Evolutionary conservation across 2,113 vertebrate species (phyloP).

Genomic region (Salminus brasiliensis): DNA sequence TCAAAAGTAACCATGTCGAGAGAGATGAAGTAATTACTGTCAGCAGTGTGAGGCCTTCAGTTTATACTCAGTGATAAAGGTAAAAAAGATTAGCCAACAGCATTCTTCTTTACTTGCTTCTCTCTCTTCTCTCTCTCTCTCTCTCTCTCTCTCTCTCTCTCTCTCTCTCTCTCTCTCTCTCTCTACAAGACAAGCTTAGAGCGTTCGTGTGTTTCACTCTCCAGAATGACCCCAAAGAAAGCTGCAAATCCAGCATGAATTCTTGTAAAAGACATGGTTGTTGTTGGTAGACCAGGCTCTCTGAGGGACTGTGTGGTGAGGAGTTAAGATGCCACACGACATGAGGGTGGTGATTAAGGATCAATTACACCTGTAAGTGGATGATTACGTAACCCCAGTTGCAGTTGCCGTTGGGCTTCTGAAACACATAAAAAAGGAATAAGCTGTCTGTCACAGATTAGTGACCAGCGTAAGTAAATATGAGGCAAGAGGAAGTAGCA

Average conservation of each 20-base stretch:
- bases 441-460: neutral
- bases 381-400: conserved; percentile 21
- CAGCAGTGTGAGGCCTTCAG: neutral
- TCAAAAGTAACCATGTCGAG: too few relatives aligned
- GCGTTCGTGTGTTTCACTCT: neutral
- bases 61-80: neutral
- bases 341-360: conserved; percentile 23
- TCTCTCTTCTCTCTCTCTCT: neutral
- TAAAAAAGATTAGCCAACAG: neutral
- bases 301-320: neutral
- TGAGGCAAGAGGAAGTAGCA: neutral
- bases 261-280: too few relatives aligned
- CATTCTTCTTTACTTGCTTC: neutral
- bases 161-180: neutral
- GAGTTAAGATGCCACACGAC: neutral
- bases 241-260: neutral
- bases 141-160: neutral
- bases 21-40: conserved; percentile 36
- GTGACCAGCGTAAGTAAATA: neutral
- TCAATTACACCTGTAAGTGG: conserved; percentile 37
- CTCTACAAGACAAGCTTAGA: neutral
- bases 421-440: neutral
- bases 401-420: neutral
- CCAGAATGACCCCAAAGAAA: neutral
- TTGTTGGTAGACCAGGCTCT: neutral